phyloP scores from a whole-genome alignment of 2,888 invertebrate species.

The Criorhina ranunculi region DNA sequence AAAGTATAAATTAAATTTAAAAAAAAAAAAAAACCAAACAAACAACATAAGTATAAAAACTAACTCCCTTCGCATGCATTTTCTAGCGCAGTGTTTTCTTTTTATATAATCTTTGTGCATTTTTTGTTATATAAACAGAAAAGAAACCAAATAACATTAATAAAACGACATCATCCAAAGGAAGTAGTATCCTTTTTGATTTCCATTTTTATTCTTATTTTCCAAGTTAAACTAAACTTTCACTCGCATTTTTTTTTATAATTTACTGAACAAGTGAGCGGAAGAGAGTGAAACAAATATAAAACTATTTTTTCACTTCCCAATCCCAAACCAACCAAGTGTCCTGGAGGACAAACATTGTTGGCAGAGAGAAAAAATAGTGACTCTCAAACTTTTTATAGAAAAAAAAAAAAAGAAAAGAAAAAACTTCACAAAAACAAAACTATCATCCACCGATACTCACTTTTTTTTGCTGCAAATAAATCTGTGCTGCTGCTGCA shows the following conservation, averaged over 20 bases:
- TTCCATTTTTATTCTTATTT: constrained; percentile 1
- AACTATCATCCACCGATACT: constrained; percentile 77
- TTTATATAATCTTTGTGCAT: constrained; percentile 59
- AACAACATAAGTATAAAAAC: constrained; percentile 33
- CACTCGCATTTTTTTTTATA: constrained; percentile 38
- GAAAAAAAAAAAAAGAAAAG: constrained; percentile 72
- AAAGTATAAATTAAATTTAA: constrained; percentile 11
- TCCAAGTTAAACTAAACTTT: constrained; percentile 1
- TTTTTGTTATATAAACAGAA: constrained; percentile 17
- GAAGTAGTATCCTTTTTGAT: neutral
- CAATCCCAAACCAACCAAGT: constrained; percentile 52
- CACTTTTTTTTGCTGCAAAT: constrained; percentile 84
- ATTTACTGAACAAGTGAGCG: constrained; percentile 38
- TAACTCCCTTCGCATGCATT: constrained; percentile 72
- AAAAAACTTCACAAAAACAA: constrained; percentile 24
- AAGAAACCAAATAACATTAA: constrained; percentile 10
- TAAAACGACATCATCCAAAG: constrained; percentile 4
- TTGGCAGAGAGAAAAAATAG: constrained; percentile 73
- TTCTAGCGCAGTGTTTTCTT: constrained; percentile 58
- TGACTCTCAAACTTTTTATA: constrained; percentile 65
- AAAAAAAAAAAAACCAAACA: constrained; percentile 32
- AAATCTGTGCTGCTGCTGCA: constrained; percentile 81
- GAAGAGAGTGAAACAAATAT: constrained; percentile 21
- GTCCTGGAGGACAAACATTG: constrained; percentile 26
- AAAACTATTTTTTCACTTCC: constrained; percentile 5